A percentile compares a stretch with the other conserved stretches of the same genome.
These are phyloP conservation scores for Ophion ellenae DNA, from an alignment of 2,888 invertebrate species.

Conservation along the genomic window DNA sequence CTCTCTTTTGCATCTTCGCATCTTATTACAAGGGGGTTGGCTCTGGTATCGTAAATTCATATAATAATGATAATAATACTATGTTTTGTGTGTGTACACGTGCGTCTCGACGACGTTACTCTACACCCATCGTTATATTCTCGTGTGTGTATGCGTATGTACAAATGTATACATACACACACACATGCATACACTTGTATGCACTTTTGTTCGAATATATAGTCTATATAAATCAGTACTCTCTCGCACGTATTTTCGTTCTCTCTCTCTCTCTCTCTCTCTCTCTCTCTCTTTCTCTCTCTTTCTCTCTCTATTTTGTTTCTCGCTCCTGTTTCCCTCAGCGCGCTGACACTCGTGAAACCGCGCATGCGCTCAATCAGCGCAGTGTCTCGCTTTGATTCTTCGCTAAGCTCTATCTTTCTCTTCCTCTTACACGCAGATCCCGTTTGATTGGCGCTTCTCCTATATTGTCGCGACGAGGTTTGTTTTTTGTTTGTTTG, in stretches of 20 bases:
- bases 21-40: conserved; percentile 64
- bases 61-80: conserved; percentile 23
- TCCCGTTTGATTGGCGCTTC: conserved; percentile 80
- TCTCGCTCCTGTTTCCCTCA: conserved; percentile 56
- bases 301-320: conserved; percentile 17
- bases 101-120: conserved; percentile 63
- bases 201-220: conserved; percentile 59
- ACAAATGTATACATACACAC: conserved; percentile 51
- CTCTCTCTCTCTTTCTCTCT: conserved; percentile 2
- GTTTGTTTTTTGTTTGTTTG: conserved; percentile 71
- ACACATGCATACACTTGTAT: conserved; percentile 15
- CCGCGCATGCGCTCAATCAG: conserved; percentile 7
- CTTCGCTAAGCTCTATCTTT: conserved; percentile 75
- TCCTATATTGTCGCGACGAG: conserved; percentile 51
- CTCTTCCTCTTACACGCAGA: conserved; percentile 74
- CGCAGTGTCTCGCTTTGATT: conserved; percentile 79
- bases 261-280: no score
- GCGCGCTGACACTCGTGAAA: conserved; percentile 19
- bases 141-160: conserved; percentile 16
- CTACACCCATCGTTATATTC: conserved; percentile 54
- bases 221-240: conserved; percentile 60
- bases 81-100: conserved; percentile 48
- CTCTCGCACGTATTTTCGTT: conserved; percentile 39
- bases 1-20: conserved; percentile 37
- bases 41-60: conserved; percentile 63